phyloP scores from a whole-genome alignment of 1,140 invertebrate genomes.

The Hylyphantes graminicola region DNA sequence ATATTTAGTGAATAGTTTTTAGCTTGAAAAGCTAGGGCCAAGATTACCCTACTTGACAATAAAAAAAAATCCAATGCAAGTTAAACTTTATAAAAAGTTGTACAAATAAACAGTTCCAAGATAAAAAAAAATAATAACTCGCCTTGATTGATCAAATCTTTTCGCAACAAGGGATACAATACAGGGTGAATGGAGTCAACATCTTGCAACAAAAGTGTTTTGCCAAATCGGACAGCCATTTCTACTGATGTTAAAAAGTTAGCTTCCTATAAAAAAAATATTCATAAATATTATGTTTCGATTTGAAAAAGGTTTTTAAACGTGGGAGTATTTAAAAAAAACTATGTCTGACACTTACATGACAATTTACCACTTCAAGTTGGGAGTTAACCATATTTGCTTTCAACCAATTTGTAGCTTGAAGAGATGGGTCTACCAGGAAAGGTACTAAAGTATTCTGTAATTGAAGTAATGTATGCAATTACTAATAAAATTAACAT shows the following conservation, averaged over 20 bases:
- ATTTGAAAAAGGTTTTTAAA: not conserved
- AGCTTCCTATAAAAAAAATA: slow-evolving; percentile 70
- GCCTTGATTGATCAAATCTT: slow-evolving; percentile 77
- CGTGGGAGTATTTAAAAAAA: slow-evolving; percentile 4
- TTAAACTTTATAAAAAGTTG: not conserved
- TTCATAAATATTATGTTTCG: not conserved
- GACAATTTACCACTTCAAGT: slow-evolving; percentile 81
- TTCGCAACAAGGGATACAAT: slow-evolving; percentile 77
- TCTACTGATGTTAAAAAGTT: slow-evolving; percentile 88
- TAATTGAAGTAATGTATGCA: not conserved
- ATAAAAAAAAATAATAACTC: slow-evolving; percentile 31
- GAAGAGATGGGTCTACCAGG: slow-evolving; percentile 89
- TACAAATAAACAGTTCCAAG: not conserved
- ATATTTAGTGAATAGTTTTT: no score
- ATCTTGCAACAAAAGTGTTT: slow-evolving; percentile 89
- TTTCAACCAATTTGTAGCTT: slow-evolving; percentile 85
- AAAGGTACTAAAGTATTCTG: slow-evolving; percentile 76
- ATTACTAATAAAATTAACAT: no score
- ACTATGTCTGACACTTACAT: slow-evolving; percentile 66
- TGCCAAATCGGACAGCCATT: slow-evolving; percentile 91
- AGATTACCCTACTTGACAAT: no score
- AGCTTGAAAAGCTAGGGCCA: no score
- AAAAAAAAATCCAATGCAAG: no score
- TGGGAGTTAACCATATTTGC: slow-evolving; percentile 75
- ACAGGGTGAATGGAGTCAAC: slow-evolving; percentile 75